A percentile compares a stretch with the other conserved stretches of the same genome.
Evolutionary conservation across 2,113 vertebrate species (phyloP).

Genomic region (Tenrec ecaudatus): DNA sequence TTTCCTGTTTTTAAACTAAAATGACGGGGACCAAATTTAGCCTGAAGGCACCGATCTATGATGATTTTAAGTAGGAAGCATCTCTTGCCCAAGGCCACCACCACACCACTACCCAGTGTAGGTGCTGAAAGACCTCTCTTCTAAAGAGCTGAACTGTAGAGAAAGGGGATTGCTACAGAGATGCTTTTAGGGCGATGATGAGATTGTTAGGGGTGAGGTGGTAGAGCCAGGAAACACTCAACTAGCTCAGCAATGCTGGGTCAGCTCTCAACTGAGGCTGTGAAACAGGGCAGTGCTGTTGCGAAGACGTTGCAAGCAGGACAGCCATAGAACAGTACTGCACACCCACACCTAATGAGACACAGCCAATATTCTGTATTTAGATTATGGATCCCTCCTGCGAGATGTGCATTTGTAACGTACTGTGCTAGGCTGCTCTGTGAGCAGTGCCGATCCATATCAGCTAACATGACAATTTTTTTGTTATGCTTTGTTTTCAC

Average conservation of each 20-base stretch:
- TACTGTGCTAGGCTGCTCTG: not conserved
- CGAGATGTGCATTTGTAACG: not conserved
- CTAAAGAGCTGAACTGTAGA: not conserved
- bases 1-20: slow-evolving; percentile 39
- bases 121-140: not conserved
- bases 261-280: not conserved
- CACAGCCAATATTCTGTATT: not conserved
- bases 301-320: not conserved
- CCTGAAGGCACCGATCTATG: not conserved
- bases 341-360: not conserved
- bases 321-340: not conserved
- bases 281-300: not conserved
- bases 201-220: not conserved
- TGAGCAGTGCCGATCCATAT: not conserved
- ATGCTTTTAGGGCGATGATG: not conserved
- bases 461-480: not conserved
- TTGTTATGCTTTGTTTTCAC: not conserved
- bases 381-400: not conserved
- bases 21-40: not conserved
- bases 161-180: not conserved
- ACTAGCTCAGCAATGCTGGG: not conserved
- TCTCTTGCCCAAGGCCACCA: too few species aligned
- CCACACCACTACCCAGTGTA: not conserved
- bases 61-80: too few species aligned
- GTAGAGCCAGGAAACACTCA: not conserved